phyloP scores from a whole-genome alignment of 2,113 vertebrate genomes.

The Hipposideros armiger region DNA sequence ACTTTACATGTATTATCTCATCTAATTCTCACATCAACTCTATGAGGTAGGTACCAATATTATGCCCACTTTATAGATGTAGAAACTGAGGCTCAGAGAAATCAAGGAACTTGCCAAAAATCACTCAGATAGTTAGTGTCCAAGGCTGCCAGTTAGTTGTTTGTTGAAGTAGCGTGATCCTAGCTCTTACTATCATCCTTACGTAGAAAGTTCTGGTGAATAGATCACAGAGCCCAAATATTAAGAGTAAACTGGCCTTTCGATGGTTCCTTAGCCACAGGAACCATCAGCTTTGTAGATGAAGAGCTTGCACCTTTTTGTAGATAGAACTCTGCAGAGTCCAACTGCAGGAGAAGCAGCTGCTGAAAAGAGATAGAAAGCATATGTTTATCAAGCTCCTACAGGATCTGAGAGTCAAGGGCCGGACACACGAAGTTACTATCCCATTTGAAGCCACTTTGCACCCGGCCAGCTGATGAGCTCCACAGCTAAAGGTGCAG shows the following conservation, averaged over 20 bases:
- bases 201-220: background rate
- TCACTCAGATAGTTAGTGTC: background rate
- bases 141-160: background rate
- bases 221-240: background rate
- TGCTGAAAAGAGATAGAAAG: background rate
- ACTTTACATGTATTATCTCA: background rate
- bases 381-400: background rate
- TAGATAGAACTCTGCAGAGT: background rate
- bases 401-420: background rate
- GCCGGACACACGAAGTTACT: background rate
- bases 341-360: background rate
- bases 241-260: background rate
- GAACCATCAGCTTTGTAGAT: background rate
- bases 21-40: background rate
- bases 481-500: background rate
- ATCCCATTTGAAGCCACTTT: background rate
- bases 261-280: background rate
- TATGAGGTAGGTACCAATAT: background rate
- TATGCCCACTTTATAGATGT: background rate
- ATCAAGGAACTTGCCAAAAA: background rate
- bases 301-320: background rate
- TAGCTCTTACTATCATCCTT: background rate
- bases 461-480: background rate
- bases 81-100: conserved; percentile 19
- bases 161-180: background rate